Evolutionary conservation across 2,888 invertebrate species (phyloP).

Genomic region (Neoaliturus tenellus): DNA sequence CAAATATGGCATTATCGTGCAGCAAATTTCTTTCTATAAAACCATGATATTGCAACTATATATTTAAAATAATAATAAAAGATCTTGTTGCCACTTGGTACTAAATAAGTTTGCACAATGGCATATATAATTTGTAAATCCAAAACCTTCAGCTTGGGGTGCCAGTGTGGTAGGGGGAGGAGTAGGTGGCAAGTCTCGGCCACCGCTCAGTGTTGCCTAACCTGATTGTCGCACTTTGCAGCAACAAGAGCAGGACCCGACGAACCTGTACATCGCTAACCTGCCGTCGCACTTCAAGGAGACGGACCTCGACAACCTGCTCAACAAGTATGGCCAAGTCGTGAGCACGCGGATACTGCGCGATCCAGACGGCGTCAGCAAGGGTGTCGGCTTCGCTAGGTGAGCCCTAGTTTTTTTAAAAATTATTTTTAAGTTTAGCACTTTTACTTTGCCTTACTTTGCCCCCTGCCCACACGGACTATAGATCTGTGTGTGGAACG

Average conservation of each 20-base stretch:
- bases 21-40: too few species aligned
- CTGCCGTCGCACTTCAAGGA: slow-evolving; percentile 96
- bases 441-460: too few species aligned
- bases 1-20: too few species aligned
- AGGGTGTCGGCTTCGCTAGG: slow-evolving; percentile 87
- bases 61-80: too few species aligned
- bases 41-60: too few species aligned
- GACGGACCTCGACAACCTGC: slow-evolving; percentile 93
- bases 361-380: slow-evolving; percentile 90
- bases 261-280: slow-evolving; percentile 99
- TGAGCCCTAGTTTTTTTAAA: slow-evolving; percentile 63
- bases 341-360: slow-evolving; percentile 97
- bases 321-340: slow-evolving; percentile 95
- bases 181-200: slow-evolving; percentile 4
- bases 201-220: slow-evolving; percentile 44
- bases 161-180: too few species aligned
- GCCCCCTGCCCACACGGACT: too few species aligned
- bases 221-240: slow-evolving; percentile 69
- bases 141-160: too few species aligned
- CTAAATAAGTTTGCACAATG: too few species aligned
- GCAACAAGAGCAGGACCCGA: slow-evolving; percentile 99
- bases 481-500: too few species aligned
- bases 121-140: too few species aligned
- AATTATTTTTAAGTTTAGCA: neutral
- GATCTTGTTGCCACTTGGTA: too few species aligned